Evolutionary conservation across 2,888 invertebrate species (phyloP).

Genomic region (Caenorhabditis drosophilae): DNA sequence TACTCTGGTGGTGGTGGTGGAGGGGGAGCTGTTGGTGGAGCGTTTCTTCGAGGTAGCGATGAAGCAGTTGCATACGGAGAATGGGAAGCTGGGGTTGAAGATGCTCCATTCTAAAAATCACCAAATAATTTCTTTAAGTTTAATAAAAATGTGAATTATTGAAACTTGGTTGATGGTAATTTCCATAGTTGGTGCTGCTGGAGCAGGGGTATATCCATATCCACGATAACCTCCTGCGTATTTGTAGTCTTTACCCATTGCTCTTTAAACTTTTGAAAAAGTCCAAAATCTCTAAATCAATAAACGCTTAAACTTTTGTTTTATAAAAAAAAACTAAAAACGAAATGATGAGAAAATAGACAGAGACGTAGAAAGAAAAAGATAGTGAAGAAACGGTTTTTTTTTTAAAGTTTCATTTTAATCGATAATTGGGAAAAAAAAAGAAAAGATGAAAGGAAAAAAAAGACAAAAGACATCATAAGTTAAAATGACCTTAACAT

Average conservation of each 20-base stretch:
- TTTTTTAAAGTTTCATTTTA: too few relatives aligned
- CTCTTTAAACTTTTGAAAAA: background rate
- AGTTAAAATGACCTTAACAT: constrained; percentile 2
- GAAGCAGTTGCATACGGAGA: constrained; percentile 18
- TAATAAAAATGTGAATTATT: background rate
- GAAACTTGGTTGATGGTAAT: constrained; percentile 65
- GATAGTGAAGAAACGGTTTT: too few relatives aligned
- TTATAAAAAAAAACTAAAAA: too few relatives aligned
- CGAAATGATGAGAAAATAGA: too few relatives aligned
- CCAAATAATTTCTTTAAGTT: background rate
- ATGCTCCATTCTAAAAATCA: constrained; percentile 13
- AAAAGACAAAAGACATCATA: constrained; percentile 4
- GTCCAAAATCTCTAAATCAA: constrained; percentile 8
- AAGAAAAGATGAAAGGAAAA: constrained; percentile 2
- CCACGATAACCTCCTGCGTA: constrained; percentile 45
- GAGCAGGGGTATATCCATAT: constrained; percentile 57
- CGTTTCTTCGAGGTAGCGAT: constrained; percentile 17
- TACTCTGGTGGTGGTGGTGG: constrained; percentile 49
- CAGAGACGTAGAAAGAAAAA: too few relatives aligned
- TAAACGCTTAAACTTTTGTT: background rate
- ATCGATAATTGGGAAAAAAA: constrained; percentile 5
- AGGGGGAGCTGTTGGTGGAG: constrained; percentile 44
- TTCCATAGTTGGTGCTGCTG: constrained; percentile 56
- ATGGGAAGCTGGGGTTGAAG: constrained; percentile 24
- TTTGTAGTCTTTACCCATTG: constrained; percentile 50